Percentiles rank a stretch among this genome's conserved stretches.
Evolutionary conservation across 2,888 invertebrate genomes (phyloP).

Genomic region (Dicranocentrus wangi): DNA sequence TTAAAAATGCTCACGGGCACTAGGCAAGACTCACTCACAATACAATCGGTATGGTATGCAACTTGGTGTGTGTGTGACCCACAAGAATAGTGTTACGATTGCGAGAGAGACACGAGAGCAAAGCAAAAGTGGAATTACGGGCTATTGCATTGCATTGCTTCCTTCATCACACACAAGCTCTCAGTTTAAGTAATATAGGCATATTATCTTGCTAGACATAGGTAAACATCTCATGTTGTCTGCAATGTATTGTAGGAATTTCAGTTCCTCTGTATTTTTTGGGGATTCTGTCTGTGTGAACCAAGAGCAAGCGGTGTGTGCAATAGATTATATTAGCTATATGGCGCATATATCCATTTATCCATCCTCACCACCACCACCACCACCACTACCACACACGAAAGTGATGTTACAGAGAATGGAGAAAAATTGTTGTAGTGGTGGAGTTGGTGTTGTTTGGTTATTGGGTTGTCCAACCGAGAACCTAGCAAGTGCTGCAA

Average conservation of each 20-base stretch:
- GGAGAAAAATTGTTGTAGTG: constrained; percentile 12
- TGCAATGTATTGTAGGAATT: constrained; percentile 29
- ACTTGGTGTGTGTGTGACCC: constrained; percentile 1
- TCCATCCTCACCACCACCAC: too few relatives aligned
- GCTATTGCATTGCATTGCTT: background rate
- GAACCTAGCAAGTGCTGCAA: constrained; percentile 19
- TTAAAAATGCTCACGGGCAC: background rate
- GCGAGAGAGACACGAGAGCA: constrained; percentile 6
- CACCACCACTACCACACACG: too few relatives aligned
- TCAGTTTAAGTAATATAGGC: too few relatives aligned
- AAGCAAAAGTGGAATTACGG: constrained; percentile 6
- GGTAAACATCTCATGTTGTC: background rate
- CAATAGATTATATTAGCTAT: background rate
- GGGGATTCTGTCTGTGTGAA: too few relatives aligned
- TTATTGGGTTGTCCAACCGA: background rate
- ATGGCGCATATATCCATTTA: too few relatives aligned
- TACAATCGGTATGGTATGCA: constrained; percentile 5
- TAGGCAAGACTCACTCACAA: background rate
- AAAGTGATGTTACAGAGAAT: constrained; percentile 42
- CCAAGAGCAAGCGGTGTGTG: background rate
- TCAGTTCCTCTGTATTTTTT: background rate
- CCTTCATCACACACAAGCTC: constrained; percentile 6
- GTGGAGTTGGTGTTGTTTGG: background rate
- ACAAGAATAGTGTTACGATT: background rate
- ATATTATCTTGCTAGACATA: too few relatives aligned